Conservation (phyloP, 2,888 invertebrate genomes). For the Ptycholaimellus sp. region DNA sequence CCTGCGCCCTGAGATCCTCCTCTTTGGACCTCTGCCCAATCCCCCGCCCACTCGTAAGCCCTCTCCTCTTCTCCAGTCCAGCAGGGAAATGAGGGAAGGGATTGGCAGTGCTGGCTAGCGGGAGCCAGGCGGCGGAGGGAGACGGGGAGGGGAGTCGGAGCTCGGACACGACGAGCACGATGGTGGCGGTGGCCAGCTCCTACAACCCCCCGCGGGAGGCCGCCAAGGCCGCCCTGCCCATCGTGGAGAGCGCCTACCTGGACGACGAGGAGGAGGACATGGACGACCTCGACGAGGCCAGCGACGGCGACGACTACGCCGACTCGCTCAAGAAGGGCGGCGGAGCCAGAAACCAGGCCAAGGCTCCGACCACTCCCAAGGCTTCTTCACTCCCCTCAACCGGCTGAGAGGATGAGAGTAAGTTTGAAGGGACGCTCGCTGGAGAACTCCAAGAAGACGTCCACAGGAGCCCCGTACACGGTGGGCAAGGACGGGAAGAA, state of each 20-base stretch:
- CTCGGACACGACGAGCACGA: conserved; percentile 18
- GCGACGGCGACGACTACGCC: conserved; percentile 2
- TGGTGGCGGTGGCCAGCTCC: conserved; percentile 14
- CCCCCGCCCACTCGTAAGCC: no score
- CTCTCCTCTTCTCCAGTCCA: no score
- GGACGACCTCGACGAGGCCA: neutral
- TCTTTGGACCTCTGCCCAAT: no score
- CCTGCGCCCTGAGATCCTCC: no score
- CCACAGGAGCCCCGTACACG: neutral
- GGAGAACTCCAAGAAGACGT: no score
- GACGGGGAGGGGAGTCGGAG: conserved; percentile 10
- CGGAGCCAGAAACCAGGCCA: conserved; percentile 3
- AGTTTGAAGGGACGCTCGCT: no score
- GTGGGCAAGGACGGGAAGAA: conserved; percentile 1
- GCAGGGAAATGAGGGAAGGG: no score
- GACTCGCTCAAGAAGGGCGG: neutral
- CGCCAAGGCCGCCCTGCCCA: conserved; percentile 6
- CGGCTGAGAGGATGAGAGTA: neutral
- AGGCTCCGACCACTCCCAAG: neutral
- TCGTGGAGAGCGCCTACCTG: neutral
- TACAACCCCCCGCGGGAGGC: no score
- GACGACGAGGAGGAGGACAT: neutral
- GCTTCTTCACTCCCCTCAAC: neutral
- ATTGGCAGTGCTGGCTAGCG: no score
- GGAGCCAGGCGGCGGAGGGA: conserved; percentile 8